These are phyloP conservation scores for Aurelia sp. DNA, from an alignment of 30 jellyfish, hydroid and myxozoan species.

Conservation along the genomic window DNA sequence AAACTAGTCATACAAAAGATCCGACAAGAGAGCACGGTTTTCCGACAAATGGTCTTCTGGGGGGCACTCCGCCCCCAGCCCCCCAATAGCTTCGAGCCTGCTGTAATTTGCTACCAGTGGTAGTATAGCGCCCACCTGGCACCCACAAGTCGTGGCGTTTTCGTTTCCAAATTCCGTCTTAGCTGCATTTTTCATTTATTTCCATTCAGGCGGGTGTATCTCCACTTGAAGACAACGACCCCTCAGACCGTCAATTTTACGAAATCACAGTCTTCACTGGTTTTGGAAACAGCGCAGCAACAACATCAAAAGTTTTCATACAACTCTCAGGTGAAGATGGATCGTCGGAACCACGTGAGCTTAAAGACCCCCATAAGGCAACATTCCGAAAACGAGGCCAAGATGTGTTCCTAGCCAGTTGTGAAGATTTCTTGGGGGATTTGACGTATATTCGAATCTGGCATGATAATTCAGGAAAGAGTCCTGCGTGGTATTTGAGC, in stretches of 20 bases:
- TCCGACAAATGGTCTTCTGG: no score
- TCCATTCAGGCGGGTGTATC: conserved; percentile 93
- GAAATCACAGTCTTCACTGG: conserved; percentile 97
- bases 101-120: no score
- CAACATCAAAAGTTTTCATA: conserved; percentile 88
- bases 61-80: no score
- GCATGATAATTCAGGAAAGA: conserved; percentile 95
- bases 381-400: conserved; percentile 84
- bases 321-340: conserved; percentile 95
- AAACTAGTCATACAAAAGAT: no score
- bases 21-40: no score
- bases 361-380: conserved; percentile 52
- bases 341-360: conserved; percentile 83
- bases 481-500: conserved; percentile 95
- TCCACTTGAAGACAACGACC: conserved; percentile 82
- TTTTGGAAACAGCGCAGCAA: conserved; percentile 79
- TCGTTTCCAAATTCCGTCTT: no score
- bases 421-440: conserved; percentile 87
- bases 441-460: conserved; percentile 77
- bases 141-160: no score
- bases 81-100: no score
- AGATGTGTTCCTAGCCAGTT: conserved; percentile 89
- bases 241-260: conserved; percentile 84
- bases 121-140: no score
- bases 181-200: no score